Conservation (phyloP, 2,888 invertebrate genomes). For the Folsomia candida region DNA sequence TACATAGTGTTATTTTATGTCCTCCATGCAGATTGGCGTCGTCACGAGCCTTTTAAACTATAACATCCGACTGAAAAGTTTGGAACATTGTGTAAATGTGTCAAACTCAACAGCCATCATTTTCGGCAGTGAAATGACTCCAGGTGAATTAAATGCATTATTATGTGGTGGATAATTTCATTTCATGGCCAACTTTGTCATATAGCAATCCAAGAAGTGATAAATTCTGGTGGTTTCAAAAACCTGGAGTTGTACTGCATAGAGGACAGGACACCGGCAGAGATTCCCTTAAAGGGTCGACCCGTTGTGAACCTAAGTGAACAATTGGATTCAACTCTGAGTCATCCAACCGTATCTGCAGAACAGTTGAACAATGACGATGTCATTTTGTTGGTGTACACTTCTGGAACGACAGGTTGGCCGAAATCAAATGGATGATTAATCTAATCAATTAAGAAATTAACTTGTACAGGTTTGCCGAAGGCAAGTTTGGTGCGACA, state of each 20-base stretch:
- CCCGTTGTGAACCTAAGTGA: background rate
- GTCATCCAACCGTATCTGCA: background rate
- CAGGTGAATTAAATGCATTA: too few relatives aligned
- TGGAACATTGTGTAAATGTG: conserved; percentile 81
- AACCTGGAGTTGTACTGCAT: conserved; percentile 16
- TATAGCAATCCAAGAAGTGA: conserved; percentile 29
- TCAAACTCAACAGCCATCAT: conserved; percentile 83
- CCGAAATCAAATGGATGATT: too few relatives aligned
- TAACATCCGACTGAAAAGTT: conserved; percentile 77
- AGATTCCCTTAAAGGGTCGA: background rate
- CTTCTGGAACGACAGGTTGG: conserved; percentile 88
- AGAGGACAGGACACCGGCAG: background rate
- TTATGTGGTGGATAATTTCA: conserved; percentile 16
- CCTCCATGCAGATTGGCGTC: conserved; percentile 76
- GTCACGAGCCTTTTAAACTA: conserved; percentile 89
- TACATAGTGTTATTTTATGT: too few relatives aligned
- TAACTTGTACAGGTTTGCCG: conserved; percentile 67
- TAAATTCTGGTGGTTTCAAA: conserved; percentile 21
- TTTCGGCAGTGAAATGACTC: conserved; percentile 68
- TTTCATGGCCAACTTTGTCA: background rate
- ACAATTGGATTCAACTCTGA: background rate
- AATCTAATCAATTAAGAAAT: too few relatives aligned
- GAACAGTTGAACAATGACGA: conserved; percentile 55
- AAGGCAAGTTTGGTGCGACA: background rate
- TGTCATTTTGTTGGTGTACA: conserved; percentile 89